These are phyloP conservation scores for Dasypus novemcinctus DNA, from an alignment of 2,113 vertebrate species.

Conservation along the genomic window DNA sequence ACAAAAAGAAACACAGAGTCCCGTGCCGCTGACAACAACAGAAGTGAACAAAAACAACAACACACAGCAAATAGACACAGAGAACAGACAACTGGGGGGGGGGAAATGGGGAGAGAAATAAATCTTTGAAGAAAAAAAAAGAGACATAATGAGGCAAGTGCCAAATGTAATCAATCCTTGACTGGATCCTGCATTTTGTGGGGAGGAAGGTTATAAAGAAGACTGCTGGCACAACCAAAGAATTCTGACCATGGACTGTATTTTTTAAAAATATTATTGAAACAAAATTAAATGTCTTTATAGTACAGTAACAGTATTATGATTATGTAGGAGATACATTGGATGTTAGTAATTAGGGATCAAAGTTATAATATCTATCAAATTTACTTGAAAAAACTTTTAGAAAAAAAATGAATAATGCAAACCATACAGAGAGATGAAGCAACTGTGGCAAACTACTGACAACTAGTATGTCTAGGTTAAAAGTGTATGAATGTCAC, in stretches of 20 bases:
- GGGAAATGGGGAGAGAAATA: no score
- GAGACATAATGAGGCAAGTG: background rate
- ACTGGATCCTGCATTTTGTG: background rate
- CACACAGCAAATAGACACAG: no score
- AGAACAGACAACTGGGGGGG: no score
- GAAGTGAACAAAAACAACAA: no score
- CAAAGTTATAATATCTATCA: background rate
- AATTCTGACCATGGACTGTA: background rate
- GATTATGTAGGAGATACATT: background rate
- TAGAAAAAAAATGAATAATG: background rate
- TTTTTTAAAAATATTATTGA: background rate
- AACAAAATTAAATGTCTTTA: background rate
- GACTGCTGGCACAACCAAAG: background rate
- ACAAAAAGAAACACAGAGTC: no score
- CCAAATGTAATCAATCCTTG: background rate
- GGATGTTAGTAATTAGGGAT: background rate
- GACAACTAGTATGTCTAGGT: conserved; percentile 15
- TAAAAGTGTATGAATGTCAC: background rate
- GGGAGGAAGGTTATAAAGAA: background rate
- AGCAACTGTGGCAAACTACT: background rate
- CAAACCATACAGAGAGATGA: background rate
- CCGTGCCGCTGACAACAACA: no score
- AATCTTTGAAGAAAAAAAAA: no score
- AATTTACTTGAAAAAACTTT: conserved; percentile 23
- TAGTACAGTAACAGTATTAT: background rate